Percentiles rank a stretch among this genome's conserved stretches.
phyloP scores from a whole-genome alignment of 2,888 invertebrate genomes.

The Caenorhabditis macrosperma region DNA sequence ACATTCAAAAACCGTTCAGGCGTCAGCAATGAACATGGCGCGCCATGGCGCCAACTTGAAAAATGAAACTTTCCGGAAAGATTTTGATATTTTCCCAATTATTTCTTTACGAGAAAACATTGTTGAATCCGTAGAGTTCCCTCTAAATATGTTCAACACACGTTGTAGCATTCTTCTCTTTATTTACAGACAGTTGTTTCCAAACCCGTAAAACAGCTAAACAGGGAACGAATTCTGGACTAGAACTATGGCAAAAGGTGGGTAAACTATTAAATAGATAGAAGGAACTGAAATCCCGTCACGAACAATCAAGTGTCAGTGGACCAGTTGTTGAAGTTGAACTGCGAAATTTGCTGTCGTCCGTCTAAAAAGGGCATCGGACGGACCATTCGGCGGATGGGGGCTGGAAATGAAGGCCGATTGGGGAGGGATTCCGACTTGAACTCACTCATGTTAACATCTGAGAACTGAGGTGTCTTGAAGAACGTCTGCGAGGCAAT shows the following conservation, averaged over 20 bases:
- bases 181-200: constrained; percentile 5
- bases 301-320: constrained; percentile 13
- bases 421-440: not conserved
- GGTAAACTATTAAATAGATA: not conserved
- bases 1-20: not conserved
- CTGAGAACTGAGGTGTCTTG: constrained; percentile 56
- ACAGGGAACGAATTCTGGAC: constrained; percentile 5
- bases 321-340: constrained; percentile 58
- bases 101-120: too few relatives aligned
- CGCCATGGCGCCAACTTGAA: too few relatives aligned
- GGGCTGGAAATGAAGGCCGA: constrained; percentile 21
- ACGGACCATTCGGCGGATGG: constrained; percentile 47
- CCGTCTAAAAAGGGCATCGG: constrained; percentile 34
- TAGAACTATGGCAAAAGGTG: not conserved
- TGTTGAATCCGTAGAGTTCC: too few relatives aligned
- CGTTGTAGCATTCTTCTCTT: too few relatives aligned
- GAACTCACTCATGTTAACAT: constrained; percentile 34
- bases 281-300: too few relatives aligned
- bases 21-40: not conserved
- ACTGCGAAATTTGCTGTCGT: constrained; percentile 38
- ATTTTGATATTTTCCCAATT: too few relatives aligned
- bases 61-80: too few relatives aligned
- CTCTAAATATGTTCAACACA: too few relatives aligned
- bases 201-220: constrained; percentile 6
- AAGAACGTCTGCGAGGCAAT: constrained; percentile 66